phyloP scores from a whole-genome alignment of 2,113 vertebrate species.

The Saccopteryx leptura region DNA sequence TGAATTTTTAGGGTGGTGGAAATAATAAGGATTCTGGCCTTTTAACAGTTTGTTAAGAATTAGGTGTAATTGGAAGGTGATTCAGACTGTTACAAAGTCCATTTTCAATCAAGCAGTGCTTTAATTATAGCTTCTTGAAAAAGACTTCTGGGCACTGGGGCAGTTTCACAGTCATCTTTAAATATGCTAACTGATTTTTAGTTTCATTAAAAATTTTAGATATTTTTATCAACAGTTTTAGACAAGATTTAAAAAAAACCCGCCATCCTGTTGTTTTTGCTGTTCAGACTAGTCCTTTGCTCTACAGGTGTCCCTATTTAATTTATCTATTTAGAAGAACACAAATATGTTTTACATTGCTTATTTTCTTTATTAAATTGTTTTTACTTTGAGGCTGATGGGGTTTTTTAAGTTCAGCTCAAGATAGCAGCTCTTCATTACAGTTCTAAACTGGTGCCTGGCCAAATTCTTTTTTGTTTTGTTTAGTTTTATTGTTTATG shows the following conservation, averaged over 20 bases:
- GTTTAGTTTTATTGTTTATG: conserved; percentile 64
- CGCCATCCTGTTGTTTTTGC: neutral
- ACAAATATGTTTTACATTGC: neutral
- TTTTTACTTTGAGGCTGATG: neutral
- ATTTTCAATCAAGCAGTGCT: conserved; percentile 17
- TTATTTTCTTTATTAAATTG: neutral
- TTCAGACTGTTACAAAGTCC: neutral
- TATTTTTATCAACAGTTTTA: conserved; percentile 43
- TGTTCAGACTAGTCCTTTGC: conserved; percentile 1
- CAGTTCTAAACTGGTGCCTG: neutral
- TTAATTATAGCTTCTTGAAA: conserved; percentile 34
- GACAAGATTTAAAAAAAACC: neutral
- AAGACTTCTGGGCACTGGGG: neutral
- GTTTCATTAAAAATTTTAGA: conserved; percentile 19
- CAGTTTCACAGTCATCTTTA: conserved; percentile 7
- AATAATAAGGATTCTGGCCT: neutral
- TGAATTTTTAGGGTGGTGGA: neutral
- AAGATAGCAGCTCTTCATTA: neutral
- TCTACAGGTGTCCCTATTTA: neutral
- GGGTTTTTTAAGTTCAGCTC: conserved; percentile 52
- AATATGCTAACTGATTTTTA: neutral
- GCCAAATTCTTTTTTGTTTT: conserved; percentile 28
- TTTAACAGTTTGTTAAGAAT: conserved; percentile 3
- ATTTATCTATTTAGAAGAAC: conserved; percentile 31
- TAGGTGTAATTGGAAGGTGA: neutral